These are phyloP conservation scores for Pristionchus exspectatus DNA, from an alignment of 2,888 invertebrate species.

Conservation along the genomic window DNA sequence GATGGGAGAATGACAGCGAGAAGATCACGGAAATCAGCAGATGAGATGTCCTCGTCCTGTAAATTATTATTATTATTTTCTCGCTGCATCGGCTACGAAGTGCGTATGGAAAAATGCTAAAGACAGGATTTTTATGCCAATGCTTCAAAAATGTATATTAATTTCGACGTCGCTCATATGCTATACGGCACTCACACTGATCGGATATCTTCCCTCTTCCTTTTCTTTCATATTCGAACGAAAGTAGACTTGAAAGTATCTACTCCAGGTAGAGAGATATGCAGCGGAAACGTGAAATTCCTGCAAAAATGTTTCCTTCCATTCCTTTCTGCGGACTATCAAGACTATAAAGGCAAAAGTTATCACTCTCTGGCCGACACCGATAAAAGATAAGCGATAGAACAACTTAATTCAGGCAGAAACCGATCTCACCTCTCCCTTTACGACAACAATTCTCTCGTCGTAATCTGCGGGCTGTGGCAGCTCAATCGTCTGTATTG, in stretches of 20 bases:
- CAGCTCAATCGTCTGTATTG: not conserved
- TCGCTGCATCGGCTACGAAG: not conserved
- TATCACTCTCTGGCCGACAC: too few species aligned
- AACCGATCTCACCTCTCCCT: not conserved
- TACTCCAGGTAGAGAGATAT: not conserved
- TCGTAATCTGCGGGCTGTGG: not conserved
- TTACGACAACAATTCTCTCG: not conserved
- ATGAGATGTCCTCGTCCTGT: not conserved
- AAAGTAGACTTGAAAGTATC: not conserved
- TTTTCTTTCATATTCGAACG: not conserved
- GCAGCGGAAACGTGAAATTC: not conserved
- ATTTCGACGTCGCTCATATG: too few species aligned
- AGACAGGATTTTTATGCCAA: too few species aligned
- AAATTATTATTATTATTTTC: not conserved
- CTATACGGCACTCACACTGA: not conserved
- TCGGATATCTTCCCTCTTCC: not conserved
- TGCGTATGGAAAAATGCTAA: too few species aligned
- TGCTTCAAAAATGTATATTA: too few species aligned
- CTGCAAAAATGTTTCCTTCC: not conserved
- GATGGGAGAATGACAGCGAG: not conserved
- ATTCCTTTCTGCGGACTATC: not conserved
- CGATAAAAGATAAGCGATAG: too few species aligned
- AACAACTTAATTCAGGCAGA: too few species aligned
- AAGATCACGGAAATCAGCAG: not conserved
- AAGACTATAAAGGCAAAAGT: too few species aligned